Evolutionary conservation across 2,888 invertebrate species (phyloP).

Genomic region (Pterobdella sp.): DNA sequence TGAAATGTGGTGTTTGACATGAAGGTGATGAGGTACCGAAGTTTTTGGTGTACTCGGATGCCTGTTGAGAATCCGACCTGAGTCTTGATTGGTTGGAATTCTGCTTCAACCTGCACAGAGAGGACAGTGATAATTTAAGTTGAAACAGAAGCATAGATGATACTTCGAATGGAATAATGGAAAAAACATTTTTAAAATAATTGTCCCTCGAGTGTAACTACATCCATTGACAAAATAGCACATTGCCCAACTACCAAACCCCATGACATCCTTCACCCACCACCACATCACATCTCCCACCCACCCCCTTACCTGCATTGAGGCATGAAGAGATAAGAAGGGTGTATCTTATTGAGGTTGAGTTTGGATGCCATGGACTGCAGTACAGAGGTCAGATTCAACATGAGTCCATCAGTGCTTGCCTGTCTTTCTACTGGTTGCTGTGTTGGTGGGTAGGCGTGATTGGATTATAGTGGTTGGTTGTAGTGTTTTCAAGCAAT

Average conservation of each 20-base stretch:
- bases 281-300: constrained; percentile 69
- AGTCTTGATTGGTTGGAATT: not conserved
- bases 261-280: constrained; percentile 70
- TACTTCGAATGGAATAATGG: constrained; percentile 67
- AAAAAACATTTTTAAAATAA: too few relatives aligned
- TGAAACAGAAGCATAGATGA: constrained; percentile 90
- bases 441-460: constrained; percentile 17
- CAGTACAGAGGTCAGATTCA: constrained; percentile 81
- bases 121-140: constrained; percentile 89
- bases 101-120: constrained; percentile 46
- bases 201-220: constrained; percentile 41
- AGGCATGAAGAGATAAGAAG: constrained; percentile 78
- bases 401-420: constrained; percentile 88
- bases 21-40: too few relatives aligned
- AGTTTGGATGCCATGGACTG: constrained; percentile 81
- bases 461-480: not conserved
- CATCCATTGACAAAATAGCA: constrained; percentile 29
- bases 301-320: constrained; percentile 45
- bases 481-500: too few relatives aligned
- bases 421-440: constrained; percentile 69
- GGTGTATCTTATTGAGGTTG: constrained; percentile 75
- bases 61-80: not conserved
- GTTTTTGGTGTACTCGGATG: not conserved
- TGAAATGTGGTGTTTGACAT: too few relatives aligned
- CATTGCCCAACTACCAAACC: constrained; percentile 60